Base-by-base conservation (phyloP, 2,113 vertebrate species). In the Pseudorectes ferrugineus region DNA sequence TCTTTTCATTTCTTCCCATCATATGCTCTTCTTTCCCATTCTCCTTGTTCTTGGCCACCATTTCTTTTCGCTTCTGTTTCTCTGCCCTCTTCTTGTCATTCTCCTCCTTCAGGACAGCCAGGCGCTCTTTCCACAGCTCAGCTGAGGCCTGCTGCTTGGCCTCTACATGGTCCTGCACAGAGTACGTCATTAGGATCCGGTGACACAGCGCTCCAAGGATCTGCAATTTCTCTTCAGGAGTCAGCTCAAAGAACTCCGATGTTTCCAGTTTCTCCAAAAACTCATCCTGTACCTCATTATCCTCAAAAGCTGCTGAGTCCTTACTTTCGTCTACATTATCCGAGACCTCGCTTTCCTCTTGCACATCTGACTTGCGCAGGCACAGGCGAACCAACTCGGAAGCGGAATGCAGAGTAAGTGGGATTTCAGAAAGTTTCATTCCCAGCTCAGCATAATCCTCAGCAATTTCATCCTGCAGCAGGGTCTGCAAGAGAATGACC, bases 121-220 rank as follows among this genome's bases (percentile, higher is more conserved):
- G 96, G 9, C 99, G 98, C 81, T 99, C 99, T 96, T 99, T 99
- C 99, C 99, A 99, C 49, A 99, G 93, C 95, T 99, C 99, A 1
- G 98, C 99, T 0, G 99, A 99, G 1, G 97, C 97, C 72, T 99
- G 99, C 88, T 99, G 99, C 89, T 98, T 98, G 31, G 98, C 96
- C 17, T 99, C 99, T 61, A 99, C 98, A 0, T 99, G 99, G 91
- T 99, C 99, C 94, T 99, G 99, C 72, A 99, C 98, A 0, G 99
- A 99, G 92, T 99, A 99, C 0, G 99, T 99, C 99, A 99, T 99
- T 7, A 99, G 98, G 57, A 99, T 99, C 36, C 99, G 98, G 96
- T 99, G 99, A 92, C 99, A 99, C 33, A 99, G 98, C 0, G 99
- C 99, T 26, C 98, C 98, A 24, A 99, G 97, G 84, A 99, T 98